Base-by-base conservation (phyloP, 2,797 vertebrate genomes). In the Gadopsis bispinosus region DNA sequence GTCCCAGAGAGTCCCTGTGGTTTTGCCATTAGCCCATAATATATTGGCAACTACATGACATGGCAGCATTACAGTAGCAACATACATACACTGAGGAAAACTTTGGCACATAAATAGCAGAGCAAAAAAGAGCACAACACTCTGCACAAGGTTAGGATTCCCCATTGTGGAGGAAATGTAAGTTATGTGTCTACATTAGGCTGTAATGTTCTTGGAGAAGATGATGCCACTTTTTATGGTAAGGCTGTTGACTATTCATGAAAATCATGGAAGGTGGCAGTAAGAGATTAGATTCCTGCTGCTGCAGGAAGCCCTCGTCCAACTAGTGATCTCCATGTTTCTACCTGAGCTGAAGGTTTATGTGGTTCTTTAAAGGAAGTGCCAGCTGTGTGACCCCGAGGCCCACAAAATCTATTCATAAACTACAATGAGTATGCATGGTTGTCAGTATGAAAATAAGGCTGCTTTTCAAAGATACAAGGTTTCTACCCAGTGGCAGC, bases 141-240 rank as follows among this genome's bases (percentile, higher is more conserved):
- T 79, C 72, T 70, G 33, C 58, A 81, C 71, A 79, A 85, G 82
- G 80, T 81, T 84, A 86, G 75, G 82, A 75, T 88, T 80, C 78
- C 81, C 88, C 59, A 87, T 89, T 87, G 84, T 83, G 76, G 80
- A 80, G 77, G 77, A 79, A 89, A 89, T 86, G 85, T 89, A 87
- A 90, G 88, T 92, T 91, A 93, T 93, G 87, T 73, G 76, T 91
- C 87, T 83, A 88, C 88, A 93, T 93, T 90, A 93, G 83, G 75
- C 81, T 64, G 83, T 91, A 89, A 90, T 91, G 85, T 86, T 91
- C 85, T 84, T 63, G 79, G 79, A 84, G 88, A 80, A 83, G 87
- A 92, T 87, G 83, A 89, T 89, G 83, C 85, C 80, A 89, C 86
- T 86, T 92, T 91, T 93, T 89, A 89, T 82, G 73, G 77, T 60